Base-by-base conservation (phyloP, 2,113 vertebrate species). In the Salminus brasiliensis region DNA sequence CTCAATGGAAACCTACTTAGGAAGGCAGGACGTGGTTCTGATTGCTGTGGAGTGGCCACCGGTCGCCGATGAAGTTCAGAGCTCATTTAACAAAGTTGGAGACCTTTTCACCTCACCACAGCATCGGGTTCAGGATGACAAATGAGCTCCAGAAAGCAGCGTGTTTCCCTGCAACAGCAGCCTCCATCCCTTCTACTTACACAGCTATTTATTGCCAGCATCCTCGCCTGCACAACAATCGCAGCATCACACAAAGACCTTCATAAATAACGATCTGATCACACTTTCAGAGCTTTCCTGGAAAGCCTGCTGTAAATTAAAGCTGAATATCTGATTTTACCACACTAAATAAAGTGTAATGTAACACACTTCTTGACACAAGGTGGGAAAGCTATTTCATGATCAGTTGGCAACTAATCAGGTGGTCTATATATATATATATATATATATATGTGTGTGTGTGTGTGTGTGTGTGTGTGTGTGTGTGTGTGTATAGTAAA, bases 41-140 rank as follows among this genome's bases (percentile, higher is more conserved):
- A 81, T 82, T 82, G 72, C 75, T 74, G 67, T 39, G 65, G 52
- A 73, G 72, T 80, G 57, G 67, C 77, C 68, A 53, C 45, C 73
- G 55, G 75, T 63, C 74, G 49, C 57, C 36, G 18, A 45, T 36
- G 59, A 81, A 81, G 78, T 84, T 85, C 68, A 76, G 72, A 86
- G 83, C 84, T 81, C 71, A 73, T 85, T 85, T 80, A 69, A 79
- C 41, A 83, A 87, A 80, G 65, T 75, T 75, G 65, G 32, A 79
- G 81, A 85, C 86, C 79, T 81, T 84, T 88, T 82, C 82, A 83
- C 87, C 86, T 78, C 41, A 2, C 41, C 34, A 67, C 67, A 36
- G 78, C 74, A 57, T 59, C 60, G 71, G 62, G 27, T 68, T 80
- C 77, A 68, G 59, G 81, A 84, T 87, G 86, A 88, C 71, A 75